Evolutionary conservation across 2,113 vertebrate genomes (phyloP).

Genomic region (Anseranas semipalmata): DNA sequence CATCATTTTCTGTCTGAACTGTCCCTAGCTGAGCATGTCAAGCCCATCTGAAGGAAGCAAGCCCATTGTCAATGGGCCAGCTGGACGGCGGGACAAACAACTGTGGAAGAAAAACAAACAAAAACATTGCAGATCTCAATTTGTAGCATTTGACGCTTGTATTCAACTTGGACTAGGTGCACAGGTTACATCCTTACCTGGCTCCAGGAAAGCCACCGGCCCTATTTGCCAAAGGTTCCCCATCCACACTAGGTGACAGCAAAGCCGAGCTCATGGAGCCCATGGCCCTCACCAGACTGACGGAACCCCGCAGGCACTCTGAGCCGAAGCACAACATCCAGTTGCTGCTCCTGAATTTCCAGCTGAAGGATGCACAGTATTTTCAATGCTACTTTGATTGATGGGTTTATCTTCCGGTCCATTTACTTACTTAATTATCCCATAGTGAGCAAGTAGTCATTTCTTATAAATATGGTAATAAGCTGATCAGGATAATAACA

Average conservation of each 20-base stretch:
- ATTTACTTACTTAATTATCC: constrained; percentile 62
- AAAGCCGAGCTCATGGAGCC: not conserved
- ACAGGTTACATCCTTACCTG: not conserved
- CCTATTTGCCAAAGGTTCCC: not conserved
- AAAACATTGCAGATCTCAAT: not conserved
- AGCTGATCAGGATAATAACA: not conserved
- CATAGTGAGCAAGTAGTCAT: not conserved
- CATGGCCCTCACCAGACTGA: fast-evolving
- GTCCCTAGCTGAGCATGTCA: not conserved
- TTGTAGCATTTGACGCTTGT: not conserved
- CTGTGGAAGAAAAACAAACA: not conserved
- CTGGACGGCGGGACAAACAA: not conserved
- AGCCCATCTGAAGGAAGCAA: not conserved
- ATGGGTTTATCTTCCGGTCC: constrained; percentile 45
- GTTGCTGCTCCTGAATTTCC: not conserved
- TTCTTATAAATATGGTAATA: constrained; percentile 62
- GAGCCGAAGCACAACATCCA: not conserved
- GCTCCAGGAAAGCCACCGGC: not conserved
- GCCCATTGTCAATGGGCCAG: not conserved
- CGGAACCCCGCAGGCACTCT: fast-evolving
- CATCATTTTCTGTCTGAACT: not conserved
- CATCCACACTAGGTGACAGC: fast-evolving
- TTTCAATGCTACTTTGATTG: constrained; percentile 22
- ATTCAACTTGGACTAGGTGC: fast-evolving
- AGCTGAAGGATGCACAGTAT: not conserved